These are phyloP conservation scores for Actinia equina DNA, from an alignment of 64 coral and sea anemone genomes.

Conservation along the genomic window DNA sequence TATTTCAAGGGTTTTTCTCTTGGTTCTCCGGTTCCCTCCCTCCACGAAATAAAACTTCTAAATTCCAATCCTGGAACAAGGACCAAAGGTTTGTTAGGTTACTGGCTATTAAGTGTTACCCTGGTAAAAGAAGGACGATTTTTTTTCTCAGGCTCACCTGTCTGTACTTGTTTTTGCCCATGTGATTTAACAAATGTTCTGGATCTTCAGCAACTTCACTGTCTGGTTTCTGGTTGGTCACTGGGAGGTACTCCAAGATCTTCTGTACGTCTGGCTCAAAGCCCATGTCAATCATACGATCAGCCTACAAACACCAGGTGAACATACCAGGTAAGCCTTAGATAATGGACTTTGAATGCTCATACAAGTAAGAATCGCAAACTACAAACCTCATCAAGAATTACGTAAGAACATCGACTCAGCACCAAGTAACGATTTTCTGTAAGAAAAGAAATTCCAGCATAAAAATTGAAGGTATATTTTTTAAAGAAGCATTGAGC, in stretches of 20 bases:
- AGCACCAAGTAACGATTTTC: slow-evolving; percentile 98
- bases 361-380: too few species aligned
- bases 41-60: too few species aligned
- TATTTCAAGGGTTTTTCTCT: too few species aligned
- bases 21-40: too few species aligned
- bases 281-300: slow-evolving; percentile 99
- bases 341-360: too few species aligned
- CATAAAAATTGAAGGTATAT: too few species aligned
- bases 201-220: slow-evolving; percentile 94
- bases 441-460: slow-evolving; percentile 28
- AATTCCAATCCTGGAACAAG: too few species aligned
- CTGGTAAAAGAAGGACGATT: too few species aligned
- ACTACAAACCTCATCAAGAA: slow-evolving; percentile 86
- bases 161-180: slow-evolving; percentile 91
- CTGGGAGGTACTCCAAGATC: slow-evolving; percentile 94
- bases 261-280: slow-evolving; percentile 99
- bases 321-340: not conserved
- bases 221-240: slow-evolving; percentile 94
- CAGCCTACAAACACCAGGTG: slow-evolving; percentile 49
- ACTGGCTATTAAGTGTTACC: too few species aligned
- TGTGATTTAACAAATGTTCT: slow-evolving; percentile 77
- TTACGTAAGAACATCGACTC: slow-evolving; percentile 89
- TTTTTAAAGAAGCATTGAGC: too few species aligned
- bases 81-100: too few species aligned
- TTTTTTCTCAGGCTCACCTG: slow-evolving; percentile 41